These are phyloP conservation scores for Drosophila prostipennis DNA, from an alignment of 2,888 invertebrate species.

Conservation along the genomic window DNA sequence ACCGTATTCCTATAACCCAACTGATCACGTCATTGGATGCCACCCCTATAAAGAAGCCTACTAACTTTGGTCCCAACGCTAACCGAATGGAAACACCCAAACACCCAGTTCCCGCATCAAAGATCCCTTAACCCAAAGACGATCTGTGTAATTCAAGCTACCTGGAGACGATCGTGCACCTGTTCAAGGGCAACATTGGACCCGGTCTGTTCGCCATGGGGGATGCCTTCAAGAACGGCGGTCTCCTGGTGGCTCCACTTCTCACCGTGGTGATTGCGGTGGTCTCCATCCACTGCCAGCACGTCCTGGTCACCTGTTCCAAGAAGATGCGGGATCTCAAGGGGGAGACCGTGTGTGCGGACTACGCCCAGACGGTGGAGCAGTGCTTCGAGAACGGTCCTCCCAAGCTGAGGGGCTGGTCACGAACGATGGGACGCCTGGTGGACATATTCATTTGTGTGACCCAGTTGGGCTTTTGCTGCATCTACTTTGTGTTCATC, in stretches of 20 bases:
- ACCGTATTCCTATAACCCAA: not conserved
- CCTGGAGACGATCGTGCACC: conserved; percentile 94
- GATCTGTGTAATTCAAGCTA: conserved; percentile 86
- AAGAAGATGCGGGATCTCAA: conserved; percentile 87
- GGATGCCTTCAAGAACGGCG: conserved; percentile 96
- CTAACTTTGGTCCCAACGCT: not conserved
- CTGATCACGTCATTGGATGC: not conserved
- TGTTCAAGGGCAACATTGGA: conserved; percentile 97
- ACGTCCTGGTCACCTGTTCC: conserved; percentile 92
- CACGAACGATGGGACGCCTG: conserved; percentile 87
- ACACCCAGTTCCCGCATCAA: not conserved
- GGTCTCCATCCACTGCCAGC: conserved; percentile 96
- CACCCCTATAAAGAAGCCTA: not conserved
- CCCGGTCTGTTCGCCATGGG: conserved; percentile 98
- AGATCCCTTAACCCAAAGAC: not conserved
- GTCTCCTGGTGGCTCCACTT: conserved; percentile 91
- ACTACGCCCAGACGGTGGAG: conserved; percentile 93
- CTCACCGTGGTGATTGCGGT: conserved; percentile 92
- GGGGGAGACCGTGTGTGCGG: conserved; percentile 86
- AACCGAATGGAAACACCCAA: not conserved
- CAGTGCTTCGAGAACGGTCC: conserved; percentile 92
- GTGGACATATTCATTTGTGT: conserved; percentile 95
- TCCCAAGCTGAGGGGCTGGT: conserved; percentile 86
- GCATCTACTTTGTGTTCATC: conserved; percentile 98
- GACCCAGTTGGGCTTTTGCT: conserved; percentile 99